phyloP scores from a whole-genome alignment of 2,888 invertebrate species.

The Morpho deidamia region DNA sequence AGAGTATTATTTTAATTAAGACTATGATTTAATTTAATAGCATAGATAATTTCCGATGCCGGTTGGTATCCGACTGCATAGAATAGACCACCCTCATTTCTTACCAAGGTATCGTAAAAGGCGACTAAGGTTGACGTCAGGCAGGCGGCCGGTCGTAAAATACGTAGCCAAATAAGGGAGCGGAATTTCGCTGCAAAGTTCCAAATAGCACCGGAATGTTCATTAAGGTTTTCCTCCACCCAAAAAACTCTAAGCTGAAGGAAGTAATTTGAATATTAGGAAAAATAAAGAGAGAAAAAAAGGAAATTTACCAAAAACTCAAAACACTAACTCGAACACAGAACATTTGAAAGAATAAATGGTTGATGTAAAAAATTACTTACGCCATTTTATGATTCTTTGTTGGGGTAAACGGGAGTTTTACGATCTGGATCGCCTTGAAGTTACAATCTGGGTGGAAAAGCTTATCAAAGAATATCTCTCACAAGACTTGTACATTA shows the following conservation, averaged over 20 bases:
- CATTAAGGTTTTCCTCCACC: no score
- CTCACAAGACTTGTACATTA: neutral
- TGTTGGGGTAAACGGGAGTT: constrained; percentile 17
- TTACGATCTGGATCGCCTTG: constrained; percentile 15
- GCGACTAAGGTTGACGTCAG: no score
- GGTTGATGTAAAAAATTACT: constrained; percentile 22
- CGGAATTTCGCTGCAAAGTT: no score
- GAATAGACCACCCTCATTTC: no score
- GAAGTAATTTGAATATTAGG: no score
- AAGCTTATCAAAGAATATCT: constrained; percentile 6
- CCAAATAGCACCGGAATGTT: no score
- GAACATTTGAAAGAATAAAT: constrained; percentile 13
- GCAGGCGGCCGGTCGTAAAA: no score
- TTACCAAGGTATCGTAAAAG: no score
- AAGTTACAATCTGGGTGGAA: constrained; percentile 9
- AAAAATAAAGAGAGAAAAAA: neutral
- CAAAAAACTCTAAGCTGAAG: neutral
- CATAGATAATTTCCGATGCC: no score
- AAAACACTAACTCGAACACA: constrained; percentile 7
- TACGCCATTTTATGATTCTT: constrained; percentile 21
- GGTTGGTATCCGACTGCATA: neutral
- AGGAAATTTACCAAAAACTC: constrained; percentile 9
- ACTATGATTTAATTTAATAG: no score
- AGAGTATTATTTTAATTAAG: no score
- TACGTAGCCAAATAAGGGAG: no score